Percentiles rank a stretch among this genome's conserved stretches.
phyloP scores from a whole-genome alignment of 2,888 invertebrate genomes.

The Drepana falcataria region DNA sequence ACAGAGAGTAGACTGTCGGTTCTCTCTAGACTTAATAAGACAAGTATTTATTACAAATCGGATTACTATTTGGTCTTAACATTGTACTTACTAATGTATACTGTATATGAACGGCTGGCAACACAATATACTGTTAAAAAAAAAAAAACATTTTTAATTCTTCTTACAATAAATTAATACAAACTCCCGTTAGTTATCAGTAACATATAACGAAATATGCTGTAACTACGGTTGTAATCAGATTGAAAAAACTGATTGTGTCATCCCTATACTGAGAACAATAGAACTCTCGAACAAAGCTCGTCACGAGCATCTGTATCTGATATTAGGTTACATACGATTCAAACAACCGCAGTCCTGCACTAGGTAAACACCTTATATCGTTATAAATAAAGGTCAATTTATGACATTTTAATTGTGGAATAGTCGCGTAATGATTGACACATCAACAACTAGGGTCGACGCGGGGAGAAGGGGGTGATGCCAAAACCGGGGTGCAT shows the following conservation, averaged over 20 bases:
- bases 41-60: too few relatives aligned
- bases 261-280: slow-evolving; percentile 9
- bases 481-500: slow-evolving; percentile 19
- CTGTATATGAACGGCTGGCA: too few relatives aligned
- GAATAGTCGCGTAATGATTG: slow-evolving; percentile 24
- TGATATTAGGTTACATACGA: slow-evolving; percentile 29
- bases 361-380: slow-evolving; percentile 8
- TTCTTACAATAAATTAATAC: too few relatives aligned
- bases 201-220: neutral
- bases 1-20: too few relatives aligned
- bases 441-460: slow-evolving; percentile 32
- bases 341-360: neutral
- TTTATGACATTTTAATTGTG: slow-evolving; percentile 5
- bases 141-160: too few relatives aligned
- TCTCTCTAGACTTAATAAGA: too few relatives aligned
- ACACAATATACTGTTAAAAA: too few relatives aligned
- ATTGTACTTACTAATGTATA: too few relatives aligned
- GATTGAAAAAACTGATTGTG: slow-evolving; percentile 6
- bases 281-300: slow-evolving; percentile 20
- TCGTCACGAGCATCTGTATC: slow-evolving; percentile 32
- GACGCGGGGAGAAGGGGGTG: slow-evolving; percentile 10
- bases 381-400: slow-evolving; percentile 5
- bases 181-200: too few relatives aligned
- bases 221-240: slow-evolving; percentile 2
- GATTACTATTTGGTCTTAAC: too few relatives aligned